A percentile compares a stretch with the other conserved stretches of the same genome.
These are phyloP conservation scores for Muscicapa comitata DNA, from an alignment of 2,797 vertebrate species.

Conservation along the genomic window DNA sequence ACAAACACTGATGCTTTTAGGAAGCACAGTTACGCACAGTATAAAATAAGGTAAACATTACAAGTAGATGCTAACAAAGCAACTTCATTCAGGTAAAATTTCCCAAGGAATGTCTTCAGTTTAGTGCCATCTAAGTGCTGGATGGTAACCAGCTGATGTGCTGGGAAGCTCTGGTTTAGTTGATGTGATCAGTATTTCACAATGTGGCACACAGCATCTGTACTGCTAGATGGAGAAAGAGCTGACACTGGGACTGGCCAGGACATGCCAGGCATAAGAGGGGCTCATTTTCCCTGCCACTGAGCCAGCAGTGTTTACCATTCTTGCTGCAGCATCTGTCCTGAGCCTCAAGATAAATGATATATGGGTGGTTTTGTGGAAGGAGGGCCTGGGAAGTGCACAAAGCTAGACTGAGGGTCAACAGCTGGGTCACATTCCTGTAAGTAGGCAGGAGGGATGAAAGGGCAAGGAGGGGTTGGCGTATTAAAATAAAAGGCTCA, in stretches of 20 bases:
- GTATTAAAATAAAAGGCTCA: neutral
- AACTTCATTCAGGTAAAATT: neutral
- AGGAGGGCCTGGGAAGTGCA: neutral
- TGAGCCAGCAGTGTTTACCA: neutral
- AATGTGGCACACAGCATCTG: neutral
- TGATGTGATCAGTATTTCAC: neutral
- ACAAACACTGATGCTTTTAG: neutral
- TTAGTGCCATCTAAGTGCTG: neutral
- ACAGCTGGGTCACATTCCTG: neutral
- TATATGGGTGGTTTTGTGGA: neutral
- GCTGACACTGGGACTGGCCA: neutral
- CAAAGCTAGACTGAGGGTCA: neutral
- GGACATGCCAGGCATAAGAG: rapidly evolving
- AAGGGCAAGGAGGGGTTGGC: neutral
- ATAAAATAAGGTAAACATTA: neutral
- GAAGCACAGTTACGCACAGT: neutral
- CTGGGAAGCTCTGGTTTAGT: neutral
- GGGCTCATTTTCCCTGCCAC: neutral
- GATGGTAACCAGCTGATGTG: neutral
- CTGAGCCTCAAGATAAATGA: neutral
- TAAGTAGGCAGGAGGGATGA: neutral
- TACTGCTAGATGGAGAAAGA: neutral
- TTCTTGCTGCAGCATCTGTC: neutral
- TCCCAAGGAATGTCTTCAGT: neutral
- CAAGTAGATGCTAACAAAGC: neutral